Percentiles rank a stretch among this genome's conserved stretches.
Evolutionary conservation across 2,113 vertebrate species (phyloP).

Genomic region (Chaetorhynchus papuensis): DNA sequence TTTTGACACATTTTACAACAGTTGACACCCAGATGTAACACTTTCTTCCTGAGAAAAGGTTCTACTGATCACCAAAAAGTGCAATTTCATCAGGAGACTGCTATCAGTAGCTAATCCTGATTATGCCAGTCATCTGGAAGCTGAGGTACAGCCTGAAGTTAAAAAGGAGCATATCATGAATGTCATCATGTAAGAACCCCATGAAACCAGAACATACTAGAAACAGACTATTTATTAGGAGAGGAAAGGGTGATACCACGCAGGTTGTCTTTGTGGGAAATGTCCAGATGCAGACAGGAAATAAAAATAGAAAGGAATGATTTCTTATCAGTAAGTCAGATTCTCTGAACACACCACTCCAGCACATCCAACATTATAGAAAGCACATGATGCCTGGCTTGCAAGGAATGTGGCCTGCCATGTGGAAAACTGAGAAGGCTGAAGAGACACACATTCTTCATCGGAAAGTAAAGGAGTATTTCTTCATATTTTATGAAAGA

Average conservation of each 20-base stretch:
- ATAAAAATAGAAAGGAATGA: constrained; percentile 54
- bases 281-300: neutral
- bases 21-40: neutral
- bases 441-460: neutral
- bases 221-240: neutral
- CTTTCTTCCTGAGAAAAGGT: neutral
- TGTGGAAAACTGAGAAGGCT: neutral
- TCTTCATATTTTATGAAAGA: neutral
- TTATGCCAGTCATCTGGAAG: neutral
- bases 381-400: constrained; percentile 6
- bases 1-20: neutral
- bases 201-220: neutral
- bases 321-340: constrained; percentile 35
- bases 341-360: neutral
- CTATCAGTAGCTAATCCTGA: neutral
- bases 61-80: neutral
- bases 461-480: neutral
- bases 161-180: neutral
- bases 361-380: neutral
- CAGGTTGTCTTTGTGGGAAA: neutral
- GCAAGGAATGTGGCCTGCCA: neutral
- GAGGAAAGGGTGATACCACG: neutral
- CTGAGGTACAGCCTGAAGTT: neutral
- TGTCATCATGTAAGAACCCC: neutral
- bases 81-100: neutral